Conservation (phyloP, 2,113 vertebrate genomes). For the Herpailurus yagouaroundi region DNA sequence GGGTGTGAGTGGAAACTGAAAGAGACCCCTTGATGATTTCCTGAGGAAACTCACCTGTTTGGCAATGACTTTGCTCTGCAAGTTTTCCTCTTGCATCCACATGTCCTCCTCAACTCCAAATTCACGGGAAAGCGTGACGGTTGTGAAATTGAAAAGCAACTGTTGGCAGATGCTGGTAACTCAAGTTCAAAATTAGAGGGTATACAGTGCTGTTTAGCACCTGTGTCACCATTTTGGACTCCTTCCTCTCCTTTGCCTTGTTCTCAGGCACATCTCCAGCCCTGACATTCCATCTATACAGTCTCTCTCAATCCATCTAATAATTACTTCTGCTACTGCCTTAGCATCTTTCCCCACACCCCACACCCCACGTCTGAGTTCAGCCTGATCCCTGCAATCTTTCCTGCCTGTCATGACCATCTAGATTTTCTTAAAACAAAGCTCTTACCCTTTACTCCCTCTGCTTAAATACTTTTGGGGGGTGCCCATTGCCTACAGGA, state of each 20-base stretch:
- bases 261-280: neutral
- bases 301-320: neutral
- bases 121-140: neutral
- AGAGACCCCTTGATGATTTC: conserved; percentile 73
- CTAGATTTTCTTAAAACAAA: neutral
- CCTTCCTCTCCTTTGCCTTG: neutral
- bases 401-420: neutral
- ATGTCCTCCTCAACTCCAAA: neutral
- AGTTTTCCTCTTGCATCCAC: conserved; percentile 54
- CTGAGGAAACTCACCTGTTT: conserved; percentile 78
- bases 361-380: neutral
- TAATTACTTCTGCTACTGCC: neutral
- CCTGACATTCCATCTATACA: rapidly evolving
- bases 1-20: conserved; percentile 63
- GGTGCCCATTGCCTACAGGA: neutral
- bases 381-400: too few relatives aligned
- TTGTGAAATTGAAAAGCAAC: conserved; percentile 51
- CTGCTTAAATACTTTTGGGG: neutral
- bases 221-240: neutral
- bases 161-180: neutral
- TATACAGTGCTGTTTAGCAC: neutral
- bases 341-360: too few relatives aligned
- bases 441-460: neutral
- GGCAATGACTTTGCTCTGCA: conserved; percentile 55
- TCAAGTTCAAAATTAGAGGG: neutral